Conservation (phyloP, 2,797 vertebrate genomes). For the Sebastes taczanowskii region DNA sequence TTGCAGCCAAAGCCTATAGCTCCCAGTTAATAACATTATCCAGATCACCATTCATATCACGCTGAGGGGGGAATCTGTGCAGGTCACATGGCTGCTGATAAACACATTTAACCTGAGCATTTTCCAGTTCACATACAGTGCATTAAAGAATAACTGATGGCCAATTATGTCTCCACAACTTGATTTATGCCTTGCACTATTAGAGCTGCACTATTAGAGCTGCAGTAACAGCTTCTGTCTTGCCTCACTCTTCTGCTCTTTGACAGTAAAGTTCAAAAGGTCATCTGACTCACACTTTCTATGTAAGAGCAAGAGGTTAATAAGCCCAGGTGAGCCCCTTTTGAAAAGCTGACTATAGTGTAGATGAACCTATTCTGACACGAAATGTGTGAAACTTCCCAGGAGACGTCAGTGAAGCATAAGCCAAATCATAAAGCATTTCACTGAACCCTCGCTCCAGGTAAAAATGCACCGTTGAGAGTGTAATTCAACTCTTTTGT, state of each 20-base stretch:
- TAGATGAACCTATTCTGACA: slow-evolving; percentile 29
- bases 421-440: slow-evolving; percentile 21
- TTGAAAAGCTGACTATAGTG: slow-evolving; percentile 1
- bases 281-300: neutral
- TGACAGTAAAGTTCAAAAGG: slow-evolving; percentile 10
- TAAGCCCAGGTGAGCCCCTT: slow-evolving; percentile 20
- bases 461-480: neutral
- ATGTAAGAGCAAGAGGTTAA: slow-evolving; percentile 9
- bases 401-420: slow-evolving; percentile 1
- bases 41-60: neutral
- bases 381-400: slow-evolving; percentile 26
- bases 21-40: neutral
- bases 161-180: slow-evolving; percentile 3
- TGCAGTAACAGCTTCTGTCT: neutral
- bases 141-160: neutral
- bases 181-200: too few species aligned
- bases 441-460: neutral
- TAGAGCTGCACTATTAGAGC: neutral
- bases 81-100: neutral
- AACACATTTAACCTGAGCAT: neutral
- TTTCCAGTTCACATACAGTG: neutral
- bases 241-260: neutral
- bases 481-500: slow-evolving; percentile 5
- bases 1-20: neutral
- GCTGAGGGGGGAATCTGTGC: slow-evolving; percentile 1